These are phyloP conservation scores for Porites cylindrica DNA, from an alignment of 92 coral and sea anemone genomes.

Conservation along the genomic window DNA sequence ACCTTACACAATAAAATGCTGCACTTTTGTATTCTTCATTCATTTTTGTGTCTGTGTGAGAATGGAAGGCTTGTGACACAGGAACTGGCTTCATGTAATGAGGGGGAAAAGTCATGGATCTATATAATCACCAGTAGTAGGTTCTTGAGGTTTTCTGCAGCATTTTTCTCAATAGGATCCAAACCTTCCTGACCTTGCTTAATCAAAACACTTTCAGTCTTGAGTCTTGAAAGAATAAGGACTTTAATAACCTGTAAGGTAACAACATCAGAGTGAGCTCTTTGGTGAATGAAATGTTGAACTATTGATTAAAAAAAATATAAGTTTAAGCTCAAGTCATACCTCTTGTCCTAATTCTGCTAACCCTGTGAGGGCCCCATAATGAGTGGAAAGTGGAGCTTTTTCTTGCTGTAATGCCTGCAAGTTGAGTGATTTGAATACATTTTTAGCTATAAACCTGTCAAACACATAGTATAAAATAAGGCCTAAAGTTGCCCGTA, in stretches of 20 bases:
- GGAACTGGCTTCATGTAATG: too few relatives aligned
- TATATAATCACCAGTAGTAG: constrained; percentile 74
- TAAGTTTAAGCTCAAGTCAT: neutral
- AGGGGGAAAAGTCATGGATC: too few relatives aligned
- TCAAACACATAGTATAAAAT: neutral
- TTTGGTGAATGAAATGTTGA: too few relatives aligned
- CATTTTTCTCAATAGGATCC: constrained; percentile 89
- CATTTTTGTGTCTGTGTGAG: too few relatives aligned
- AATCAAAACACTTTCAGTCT: constrained; percentile 85
- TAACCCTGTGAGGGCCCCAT: constrained; percentile 97
- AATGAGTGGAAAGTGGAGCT: constrained; percentile 94
- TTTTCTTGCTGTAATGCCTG: constrained; percentile 96
- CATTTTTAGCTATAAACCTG: neutral
- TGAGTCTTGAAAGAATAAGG: constrained; percentile 87
- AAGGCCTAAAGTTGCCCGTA: too few relatives aligned
- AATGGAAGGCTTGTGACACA: too few relatives aligned
- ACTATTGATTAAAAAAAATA: too few relatives aligned
- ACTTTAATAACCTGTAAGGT: constrained; percentile 83
- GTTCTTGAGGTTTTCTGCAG: constrained; percentile 95
- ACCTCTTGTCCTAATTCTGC: constrained; percentile 99
- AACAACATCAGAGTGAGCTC: neutral
- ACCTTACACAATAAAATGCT: too few relatives aligned
- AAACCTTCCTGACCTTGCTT: constrained; percentile 76
- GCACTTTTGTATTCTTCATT: too few relatives aligned
- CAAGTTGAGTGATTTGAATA: neutral